These are phyloP conservation scores for Lypha dubia DNA, from an alignment of 2,888 invertebrate species.

Conservation along the genomic window DNA sequence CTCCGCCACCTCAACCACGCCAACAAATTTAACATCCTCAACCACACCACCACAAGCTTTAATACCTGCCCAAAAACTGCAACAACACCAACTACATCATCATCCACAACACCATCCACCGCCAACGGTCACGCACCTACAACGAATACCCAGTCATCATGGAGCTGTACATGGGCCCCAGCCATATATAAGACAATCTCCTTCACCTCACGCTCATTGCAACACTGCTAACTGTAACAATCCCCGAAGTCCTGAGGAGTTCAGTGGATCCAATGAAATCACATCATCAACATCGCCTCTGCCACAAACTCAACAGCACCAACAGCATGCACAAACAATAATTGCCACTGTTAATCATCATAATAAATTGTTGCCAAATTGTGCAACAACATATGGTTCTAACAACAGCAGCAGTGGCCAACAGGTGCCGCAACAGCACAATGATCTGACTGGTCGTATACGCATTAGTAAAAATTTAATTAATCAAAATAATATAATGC, in stretches of 20 bases:
- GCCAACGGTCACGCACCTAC: constrained; percentile 57
- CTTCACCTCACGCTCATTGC: constrained; percentile 65
- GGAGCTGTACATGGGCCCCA: constrained; percentile 64
- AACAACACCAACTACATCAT: constrained; percentile 38
- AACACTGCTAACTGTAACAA: constrained; percentile 69
- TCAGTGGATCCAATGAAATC: constrained; percentile 87
- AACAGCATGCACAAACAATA: constrained; percentile 76
- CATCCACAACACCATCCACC: constrained; percentile 61
- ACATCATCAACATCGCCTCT: constrained; percentile 87
- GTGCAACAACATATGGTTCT: constrained; percentile 70
- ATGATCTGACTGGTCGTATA: constrained; percentile 81
- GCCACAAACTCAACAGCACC: constrained; percentile 74
- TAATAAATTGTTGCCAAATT: constrained; percentile 79
- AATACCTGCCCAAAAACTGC: constrained; percentile 67
- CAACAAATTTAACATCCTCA: constrained; percentile 67
- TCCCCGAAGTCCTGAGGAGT: constrained; percentile 83
- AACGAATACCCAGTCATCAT: constrained; percentile 72
- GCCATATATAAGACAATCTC: constrained; percentile 72
- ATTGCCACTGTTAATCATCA: constrained; percentile 82
- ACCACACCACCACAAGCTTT: constrained; percentile 66
- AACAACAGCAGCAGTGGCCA: constrained; percentile 63
- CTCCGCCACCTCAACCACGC: constrained; percentile 74
- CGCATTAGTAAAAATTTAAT: constrained; percentile 82
- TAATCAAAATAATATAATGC: constrained; percentile 78
- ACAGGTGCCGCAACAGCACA: constrained; percentile 70